Evolutionary conservation across 2,888 invertebrate genomes (phyloP).

Genomic region (Mesorhabditis belari): DNA sequence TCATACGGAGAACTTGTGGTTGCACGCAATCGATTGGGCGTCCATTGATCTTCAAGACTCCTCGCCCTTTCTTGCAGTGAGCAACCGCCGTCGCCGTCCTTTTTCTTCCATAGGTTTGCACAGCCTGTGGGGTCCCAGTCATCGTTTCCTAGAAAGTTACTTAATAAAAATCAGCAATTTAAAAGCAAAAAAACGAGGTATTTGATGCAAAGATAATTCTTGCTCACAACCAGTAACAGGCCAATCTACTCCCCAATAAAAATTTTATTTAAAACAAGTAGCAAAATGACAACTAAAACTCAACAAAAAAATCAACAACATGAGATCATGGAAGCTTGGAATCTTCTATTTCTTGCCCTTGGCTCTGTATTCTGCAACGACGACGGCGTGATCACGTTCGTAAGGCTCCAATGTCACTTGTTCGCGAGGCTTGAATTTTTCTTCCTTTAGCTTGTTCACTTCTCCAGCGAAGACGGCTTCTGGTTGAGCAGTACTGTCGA

Average conservation of each 20-base stretch:
- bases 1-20: conserved; percentile 89
- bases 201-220: no score
- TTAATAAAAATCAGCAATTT: no score
- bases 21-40: conserved; percentile 91
- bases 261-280: no score
- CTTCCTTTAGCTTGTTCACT: conserved; percentile 87
- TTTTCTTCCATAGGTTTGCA: conserved; percentile 96
- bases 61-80: conserved; percentile 92
- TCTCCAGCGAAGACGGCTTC: conserved; percentile 97
- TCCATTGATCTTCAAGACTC: conserved; percentile 79
- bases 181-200: no score
- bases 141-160: not conserved
- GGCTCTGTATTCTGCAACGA: conserved; percentile 74
- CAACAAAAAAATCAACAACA: not conserved
- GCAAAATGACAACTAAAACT: no score
- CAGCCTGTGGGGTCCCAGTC: conserved; percentile 65
- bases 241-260: no score
- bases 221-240: no score
- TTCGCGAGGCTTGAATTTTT: conserved; percentile 93
- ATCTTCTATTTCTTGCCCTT: conserved; percentile 18
- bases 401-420: conserved; percentile 95
- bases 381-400: conserved; percentile 96
- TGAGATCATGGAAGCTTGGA: conserved; percentile 2
- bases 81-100: conserved; percentile 99
- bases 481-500: conserved; percentile 94